Evolutionary conservation across 2,113 vertebrate genomes (phyloP), one percentile per base, ranked within the genome.

Genomic region (Osmerus eperlanus): DNA sequence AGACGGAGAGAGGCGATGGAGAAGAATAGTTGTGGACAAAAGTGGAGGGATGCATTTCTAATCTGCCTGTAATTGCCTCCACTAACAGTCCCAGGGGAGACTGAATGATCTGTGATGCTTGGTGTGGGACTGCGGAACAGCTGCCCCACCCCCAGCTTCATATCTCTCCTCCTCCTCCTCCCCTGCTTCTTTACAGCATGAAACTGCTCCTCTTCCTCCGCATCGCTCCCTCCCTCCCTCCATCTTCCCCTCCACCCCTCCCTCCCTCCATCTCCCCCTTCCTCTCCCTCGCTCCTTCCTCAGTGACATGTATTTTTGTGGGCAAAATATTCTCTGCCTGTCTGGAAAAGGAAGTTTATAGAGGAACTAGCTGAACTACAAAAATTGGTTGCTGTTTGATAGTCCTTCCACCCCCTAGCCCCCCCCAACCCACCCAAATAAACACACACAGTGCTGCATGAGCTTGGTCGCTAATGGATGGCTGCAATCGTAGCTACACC

Each of bases 31-130:
- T 32, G 29, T 41, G 7, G 41, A 21, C 36, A 62, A 4, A 9
- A 29, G 21, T 59, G 18, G 41, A 61, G 67, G 36, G 25, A 19
- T 54, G 21, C 23, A 29, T 53, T 11, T 41, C 29, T 32, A 21
- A 32, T 28, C 68, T 79, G 63, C 65, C 65, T 74, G 85, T 85
- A 87, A 89, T 84, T 87, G 83, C 85, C 82, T 81, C 65, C 73
- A 82, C 67, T 79, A 71, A 23, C 53, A 32, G 59, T 76, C 78
- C 81, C 81, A 11, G n/a, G 83, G 79, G 84, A 70, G 63, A 14
- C 65, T 67, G 69, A 61, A 70, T 64, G 62, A 61, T 70, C 55
- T 67, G 64, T 5, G 23, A 61, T 68, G 59, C 56, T 56, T 0
- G 3, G 68, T 2, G 32, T 67, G 78, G 12, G 23, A 51, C 70